Evolutionary conservation across 2,113 vertebrate genomes (phyloP).

Genomic region (Hymenochirus boettgeri): DNA sequence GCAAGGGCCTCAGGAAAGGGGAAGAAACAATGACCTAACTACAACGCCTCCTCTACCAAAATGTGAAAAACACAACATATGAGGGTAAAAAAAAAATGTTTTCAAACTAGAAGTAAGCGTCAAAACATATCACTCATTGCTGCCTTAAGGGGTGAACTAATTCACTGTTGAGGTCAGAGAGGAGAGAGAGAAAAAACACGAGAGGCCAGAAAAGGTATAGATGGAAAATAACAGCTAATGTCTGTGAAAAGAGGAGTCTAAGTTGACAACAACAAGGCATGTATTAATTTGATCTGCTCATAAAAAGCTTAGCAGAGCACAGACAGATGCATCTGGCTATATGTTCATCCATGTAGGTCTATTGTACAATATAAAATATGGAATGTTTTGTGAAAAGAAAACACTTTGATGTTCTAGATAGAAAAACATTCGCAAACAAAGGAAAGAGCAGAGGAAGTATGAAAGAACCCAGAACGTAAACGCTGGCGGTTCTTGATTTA

Average conservation of each 20-base stretch:
- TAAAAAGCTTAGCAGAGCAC: no score
- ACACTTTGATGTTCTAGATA: no score
- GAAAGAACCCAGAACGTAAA: no score
- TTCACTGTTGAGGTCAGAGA: neutral
- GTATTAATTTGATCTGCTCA: neutral
- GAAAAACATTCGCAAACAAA: no score
- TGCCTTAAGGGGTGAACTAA: neutral
- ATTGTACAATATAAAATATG: no score
- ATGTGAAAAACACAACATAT: slow-evolving; percentile 14
- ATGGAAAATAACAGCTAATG: neutral
- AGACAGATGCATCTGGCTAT: no score
- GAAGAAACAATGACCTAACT: slow-evolving; percentile 19
- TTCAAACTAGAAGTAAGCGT: neutral
- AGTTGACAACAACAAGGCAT: neutral
- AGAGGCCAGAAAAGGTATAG: neutral
- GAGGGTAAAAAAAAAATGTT: neutral
- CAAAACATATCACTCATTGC: slow-evolving; percentile 2
- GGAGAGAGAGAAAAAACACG: neutral
- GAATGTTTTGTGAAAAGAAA: no score
- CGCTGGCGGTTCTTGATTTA: no score
- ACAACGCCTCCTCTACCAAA: slow-evolving; percentile 11
- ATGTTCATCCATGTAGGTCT: no score
- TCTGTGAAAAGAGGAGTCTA: neutral
- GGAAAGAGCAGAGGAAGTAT: no score
- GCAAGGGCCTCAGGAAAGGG: slow-evolving; percentile 29